Evolutionary conservation across 2,888 invertebrate species (phyloP).

Genomic region (Drosophila heteroneura): DNA sequence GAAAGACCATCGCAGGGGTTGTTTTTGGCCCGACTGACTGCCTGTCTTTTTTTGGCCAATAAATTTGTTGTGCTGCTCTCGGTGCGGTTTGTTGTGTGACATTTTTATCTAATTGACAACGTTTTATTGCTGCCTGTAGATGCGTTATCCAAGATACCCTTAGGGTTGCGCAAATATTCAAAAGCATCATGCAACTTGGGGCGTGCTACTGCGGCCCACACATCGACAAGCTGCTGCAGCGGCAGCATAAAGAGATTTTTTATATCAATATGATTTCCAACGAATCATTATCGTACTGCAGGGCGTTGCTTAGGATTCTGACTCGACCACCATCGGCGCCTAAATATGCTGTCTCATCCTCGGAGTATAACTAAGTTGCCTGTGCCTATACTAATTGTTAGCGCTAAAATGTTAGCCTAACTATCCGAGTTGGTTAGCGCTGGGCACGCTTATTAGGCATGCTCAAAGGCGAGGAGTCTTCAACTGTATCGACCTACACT

Average conservation of each 20-base stretch:
- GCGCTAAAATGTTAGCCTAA: constrained; percentile 70
- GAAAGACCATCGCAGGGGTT: constrained; percentile 22
- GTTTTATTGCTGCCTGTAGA: constrained; percentile 65
- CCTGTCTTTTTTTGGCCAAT: constrained; percentile 57
- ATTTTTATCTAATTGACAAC: constrained; percentile 84
- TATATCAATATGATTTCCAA: constrained; percentile 59
- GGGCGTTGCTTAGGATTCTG: constrained; percentile 42
- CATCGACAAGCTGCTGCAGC: constrained; percentile 48
- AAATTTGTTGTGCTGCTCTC: constrained; percentile 67
- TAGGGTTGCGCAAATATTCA: constrained; percentile 40
- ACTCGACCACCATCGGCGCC: constrained; percentile 54
- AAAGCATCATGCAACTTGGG: constrained; percentile 58
- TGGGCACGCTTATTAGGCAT: constrained; percentile 81
- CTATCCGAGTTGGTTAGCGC: constrained; percentile 50
- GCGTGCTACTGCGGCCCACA: constrained; percentile 67
- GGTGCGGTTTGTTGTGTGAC: constrained; percentile 84
- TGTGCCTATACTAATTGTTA: constrained; percentile 58
- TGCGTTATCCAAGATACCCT: constrained; percentile 44
- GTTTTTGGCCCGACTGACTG: constrained; percentile 32
- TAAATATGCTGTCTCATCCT: constrained; percentile 58
- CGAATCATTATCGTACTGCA: constrained; percentile 60
- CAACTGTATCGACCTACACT: not conserved
- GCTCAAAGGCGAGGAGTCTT: not conserved
- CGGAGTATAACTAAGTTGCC: constrained; percentile 66
- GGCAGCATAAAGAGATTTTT: constrained; percentile 23